Base-by-base conservation (phyloP, 2,888 invertebrate species). In the Synergus gifuensis region DNA sequence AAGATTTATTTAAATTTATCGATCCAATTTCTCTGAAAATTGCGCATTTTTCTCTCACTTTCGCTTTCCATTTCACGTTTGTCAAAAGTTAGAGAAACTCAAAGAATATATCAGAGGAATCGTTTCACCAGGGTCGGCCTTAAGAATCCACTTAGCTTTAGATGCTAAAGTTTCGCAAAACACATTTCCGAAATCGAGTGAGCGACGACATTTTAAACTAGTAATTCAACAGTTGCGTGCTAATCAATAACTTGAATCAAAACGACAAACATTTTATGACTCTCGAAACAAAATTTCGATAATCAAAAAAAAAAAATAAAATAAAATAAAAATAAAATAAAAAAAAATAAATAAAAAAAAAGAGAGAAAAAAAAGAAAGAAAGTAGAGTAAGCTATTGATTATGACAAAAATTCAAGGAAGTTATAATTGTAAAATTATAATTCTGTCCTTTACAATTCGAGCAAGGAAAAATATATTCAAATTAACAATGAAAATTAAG, bases 1-100 rank as follows among this genome's bases (percentile, higher is more conserved):
- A 78, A 36, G 67, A 60, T 62, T 60, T 78, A 66, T 44, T 63
- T 36, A 76, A 80, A 69, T 54, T 79, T 76, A 40, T 42, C 28
- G 46, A 40, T 67, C 73, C 62, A 7, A 62, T 66, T 40, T 66
- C 66, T 66, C 66, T 66, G 40, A 40, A 66, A 66, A 42, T 4
- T 44, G 22, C 22, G 14, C 76, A 40, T 62, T 66, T 77, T 60
- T 82, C 64, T 76, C 69, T 62, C 60, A 67, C 73, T 80, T 77
- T n/a, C 77, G 78, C 60, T 28, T 81, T 63, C 79, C 49, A 79
- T 69, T 81, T 78, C 83, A 14, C 22, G 11, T 28, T 14, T 49
- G 12, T 54, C 28, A 14, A 62, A 62, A 62, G 28, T 14, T 12
- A 0, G 62, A 62, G 54, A 73, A 54, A 73, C 49, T 54, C 36